Evolutionary conservation across 2,797 vertebrate species (phyloP), one percentile per base, ranked within the genome.

Genomic region (Acipenser transmontanus): DNA sequence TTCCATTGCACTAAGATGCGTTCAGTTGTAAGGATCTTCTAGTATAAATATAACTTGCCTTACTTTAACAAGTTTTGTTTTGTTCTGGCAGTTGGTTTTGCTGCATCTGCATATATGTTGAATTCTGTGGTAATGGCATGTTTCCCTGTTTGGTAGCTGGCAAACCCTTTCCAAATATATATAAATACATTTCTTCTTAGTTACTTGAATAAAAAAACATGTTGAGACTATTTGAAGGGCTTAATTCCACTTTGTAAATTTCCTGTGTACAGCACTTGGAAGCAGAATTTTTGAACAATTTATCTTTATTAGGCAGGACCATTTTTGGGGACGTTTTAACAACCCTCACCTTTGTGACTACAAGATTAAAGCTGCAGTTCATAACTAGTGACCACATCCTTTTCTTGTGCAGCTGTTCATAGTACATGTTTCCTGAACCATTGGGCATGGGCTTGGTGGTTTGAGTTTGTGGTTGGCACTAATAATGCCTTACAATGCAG

Each of bases 21-120:
- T 34, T 34, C 34, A 34, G 34, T 34, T 34, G 2, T 34, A 34
- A 3, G 34, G 34, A 34, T 34, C 34, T 34, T 34, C 34, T 34
- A 34, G 2, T 34, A 34, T 34, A 34, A 34, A 34, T 34, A 34
- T 34, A 34, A 34, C 34, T 34, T 34, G 0, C 34, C 34, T 34
- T 34, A 34, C 2, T 34, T 34, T 34, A 34, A 34, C 17, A 65
- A 17, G 50, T 7, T 52, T 54, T 54, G 51, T 52, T 50, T 10
- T 48, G 7, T 12, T 66, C 48, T 66, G 57, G 13, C 50, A 65
- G 5, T 12, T 11, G 13, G 10, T 11, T 59, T 13, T 54, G 11
- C 47, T 66, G 14, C 56, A 66, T 66, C 17, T 47, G 64, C 48
- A 12, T 65, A 7, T 14, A 34, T 50, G 51, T 52, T 65, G 20